Percentiles rank a stretch among this genome's conserved stretches.
Evolutionary conservation across 2,113 vertebrate genomes (phyloP).

Genomic region (Xiphophorus maculatus): DNA sequence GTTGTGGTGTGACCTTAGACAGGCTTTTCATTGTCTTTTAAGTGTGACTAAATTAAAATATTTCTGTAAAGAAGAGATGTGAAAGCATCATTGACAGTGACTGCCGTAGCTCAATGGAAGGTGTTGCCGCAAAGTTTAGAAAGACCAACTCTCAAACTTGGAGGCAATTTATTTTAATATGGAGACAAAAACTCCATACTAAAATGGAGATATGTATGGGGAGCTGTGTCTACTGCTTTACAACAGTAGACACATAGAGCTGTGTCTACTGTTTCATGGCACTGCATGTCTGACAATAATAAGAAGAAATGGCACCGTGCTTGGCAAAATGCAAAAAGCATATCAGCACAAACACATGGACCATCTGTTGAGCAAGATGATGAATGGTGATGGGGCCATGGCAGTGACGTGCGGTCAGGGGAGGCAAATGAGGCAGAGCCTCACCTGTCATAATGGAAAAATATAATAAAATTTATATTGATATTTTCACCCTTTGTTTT

Average conservation of each 20-base stretch:
- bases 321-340: constrained; percentile 37
- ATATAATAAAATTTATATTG: too few species aligned
- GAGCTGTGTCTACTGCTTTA: background rate
- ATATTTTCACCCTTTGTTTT: too few species aligned
- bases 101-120: background rate
- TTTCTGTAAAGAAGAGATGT: background rate
- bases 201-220: too few species aligned
- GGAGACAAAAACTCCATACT: background rate
- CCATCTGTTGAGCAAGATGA: too few species aligned
- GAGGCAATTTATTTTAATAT: background rate
- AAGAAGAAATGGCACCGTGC: background rate
- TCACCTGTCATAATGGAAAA: too few species aligned
- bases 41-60: background rate
- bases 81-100: background rate
- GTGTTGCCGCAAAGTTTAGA: background rate
- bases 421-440: too few species aligned
- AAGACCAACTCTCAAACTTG: background rate
- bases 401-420: too few species aligned
- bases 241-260: too few species aligned
- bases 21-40: background rate
- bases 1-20: background rate
- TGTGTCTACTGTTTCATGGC: background rate
- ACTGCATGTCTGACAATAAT: background rate
- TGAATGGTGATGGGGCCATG: too few species aligned
- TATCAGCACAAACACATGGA: too few species aligned